phyloP scores from a whole-genome alignment of 2,888 invertebrate genomes.

The Watsonalla cultraria region DNA sequence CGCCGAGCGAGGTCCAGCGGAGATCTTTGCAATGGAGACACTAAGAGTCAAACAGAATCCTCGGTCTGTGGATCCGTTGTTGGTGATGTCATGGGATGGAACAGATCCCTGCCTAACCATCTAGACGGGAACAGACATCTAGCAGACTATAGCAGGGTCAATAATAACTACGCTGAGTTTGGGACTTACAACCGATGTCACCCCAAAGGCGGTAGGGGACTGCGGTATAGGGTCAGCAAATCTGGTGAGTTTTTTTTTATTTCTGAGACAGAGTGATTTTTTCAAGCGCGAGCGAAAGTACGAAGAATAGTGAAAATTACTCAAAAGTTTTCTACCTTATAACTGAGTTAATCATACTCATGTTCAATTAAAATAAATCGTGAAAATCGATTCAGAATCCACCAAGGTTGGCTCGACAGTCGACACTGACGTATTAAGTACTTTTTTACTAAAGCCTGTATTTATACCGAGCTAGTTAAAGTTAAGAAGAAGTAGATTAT shows the following conservation, averaged over 20 bases:
- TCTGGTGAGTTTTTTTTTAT: too few relatives aligned
- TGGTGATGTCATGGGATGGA: constrained; percentile 74
- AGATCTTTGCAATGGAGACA: constrained; percentile 83
- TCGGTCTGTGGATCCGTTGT: constrained; percentile 74
- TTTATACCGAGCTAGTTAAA: too few relatives aligned
- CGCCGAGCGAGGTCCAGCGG: constrained; percentile 86
- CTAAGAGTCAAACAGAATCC: constrained; percentile 68
- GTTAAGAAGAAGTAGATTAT: too few relatives aligned
- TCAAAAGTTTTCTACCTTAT: too few relatives aligned
- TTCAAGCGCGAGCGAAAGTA: too few relatives aligned
- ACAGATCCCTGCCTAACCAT: constrained; percentile 83
- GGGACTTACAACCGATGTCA: constrained; percentile 66
- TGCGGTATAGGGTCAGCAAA: constrained; percentile 68
- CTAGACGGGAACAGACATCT: constrained; percentile 81
- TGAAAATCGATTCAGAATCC: neutral
- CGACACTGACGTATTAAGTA: too few relatives aligned
- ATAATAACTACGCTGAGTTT: constrained; percentile 76
- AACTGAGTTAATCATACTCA: too few relatives aligned
- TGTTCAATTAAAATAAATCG: neutral
- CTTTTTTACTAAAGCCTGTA: too few relatives aligned
- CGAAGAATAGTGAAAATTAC: too few relatives aligned
- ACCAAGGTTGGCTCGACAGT: too few relatives aligned
- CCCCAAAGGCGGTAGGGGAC: constrained; percentile 66
- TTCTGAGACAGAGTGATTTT: too few relatives aligned
- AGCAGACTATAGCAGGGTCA: constrained; percentile 76